Evolutionary conservation across 2,113 vertebrate species (phyloP).

Genomic region (Recurvirostra avosetta): DNA sequence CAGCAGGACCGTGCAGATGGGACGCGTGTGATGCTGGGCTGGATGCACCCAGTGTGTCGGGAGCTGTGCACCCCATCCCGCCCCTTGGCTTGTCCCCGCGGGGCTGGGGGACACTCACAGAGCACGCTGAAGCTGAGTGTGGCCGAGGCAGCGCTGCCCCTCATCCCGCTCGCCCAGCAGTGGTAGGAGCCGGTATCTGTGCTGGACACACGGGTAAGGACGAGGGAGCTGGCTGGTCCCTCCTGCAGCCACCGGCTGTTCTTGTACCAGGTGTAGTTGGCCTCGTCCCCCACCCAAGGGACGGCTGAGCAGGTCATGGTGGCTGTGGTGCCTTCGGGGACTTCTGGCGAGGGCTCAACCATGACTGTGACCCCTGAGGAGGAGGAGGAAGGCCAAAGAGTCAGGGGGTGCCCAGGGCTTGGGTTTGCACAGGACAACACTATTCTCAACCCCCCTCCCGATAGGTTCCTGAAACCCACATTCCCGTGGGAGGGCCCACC

Average conservation of each 20-base stretch:
- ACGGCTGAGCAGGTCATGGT: conserved; percentile 64
- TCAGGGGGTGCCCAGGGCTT: rapidly evolving
- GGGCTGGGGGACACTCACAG: conserved; percentile 59
- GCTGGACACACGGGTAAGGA: conserved; percentile 10
- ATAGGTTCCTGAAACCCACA: not conserved
- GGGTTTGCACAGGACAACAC: not conserved
- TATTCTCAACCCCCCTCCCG: rapidly evolving
- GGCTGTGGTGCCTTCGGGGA: conserved; percentile 45
- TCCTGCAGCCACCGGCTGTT: conserved; percentile 45
- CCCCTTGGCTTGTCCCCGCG: rapidly evolving
- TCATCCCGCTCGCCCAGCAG: conserved; percentile 41
- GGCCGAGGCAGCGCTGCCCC: not conserved
- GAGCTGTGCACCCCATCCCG: not conserved
- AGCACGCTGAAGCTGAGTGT: conserved; percentile 53
- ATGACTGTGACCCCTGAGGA: conserved; percentile 43
- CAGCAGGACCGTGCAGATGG: rapidly evolving
- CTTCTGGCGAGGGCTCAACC: conserved; percentile 51
- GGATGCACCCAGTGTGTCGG: rapidly evolving
- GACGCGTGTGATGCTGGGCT: rapidly evolving
- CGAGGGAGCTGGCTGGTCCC: not conserved
- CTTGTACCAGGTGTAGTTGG: conserved; percentile 71
- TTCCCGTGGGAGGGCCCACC: rapidly evolving
- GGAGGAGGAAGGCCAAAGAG: rapidly evolving
- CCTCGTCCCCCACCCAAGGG: not conserved
- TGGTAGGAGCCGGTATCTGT: conserved; percentile 66